Conservation (phyloP, 2,888 invertebrate genomes). For the Homarus gammarus region DNA sequence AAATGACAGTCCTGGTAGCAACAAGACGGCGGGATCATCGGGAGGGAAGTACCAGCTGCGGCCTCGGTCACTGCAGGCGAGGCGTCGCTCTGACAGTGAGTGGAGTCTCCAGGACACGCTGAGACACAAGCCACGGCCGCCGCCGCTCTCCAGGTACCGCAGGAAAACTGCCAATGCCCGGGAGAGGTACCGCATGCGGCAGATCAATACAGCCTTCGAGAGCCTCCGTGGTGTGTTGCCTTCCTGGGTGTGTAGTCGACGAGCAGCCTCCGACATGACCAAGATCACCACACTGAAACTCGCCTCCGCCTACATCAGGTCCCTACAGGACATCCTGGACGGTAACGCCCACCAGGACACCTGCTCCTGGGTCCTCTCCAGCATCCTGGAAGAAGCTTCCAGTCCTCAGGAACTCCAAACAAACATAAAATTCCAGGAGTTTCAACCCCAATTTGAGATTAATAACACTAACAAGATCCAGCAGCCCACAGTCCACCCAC, state of each 20-base stretch:
- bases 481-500: neutral
- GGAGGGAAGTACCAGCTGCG: conserved; percentile 57
- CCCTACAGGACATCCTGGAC: conserved; percentile 60
- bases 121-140: conserved; percentile 53
- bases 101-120: conserved; percentile 50
- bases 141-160: conserved; percentile 61
- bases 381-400: conserved; percentile 41
- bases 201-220: conserved; percentile 66
- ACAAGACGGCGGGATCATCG: neutral
- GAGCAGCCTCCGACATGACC: conserved; percentile 60
- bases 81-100: conserved; percentile 50
- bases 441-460: neutral
- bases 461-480: conserved; percentile 18
- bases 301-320: conserved; percentile 63
- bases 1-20: conserved; percentile 13
- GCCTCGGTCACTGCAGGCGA: conserved; percentile 44
- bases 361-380: conserved; percentile 57
- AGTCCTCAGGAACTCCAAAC: neutral
- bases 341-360: too few species aligned
- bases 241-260: conserved; percentile 60
- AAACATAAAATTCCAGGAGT: neutral
- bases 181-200: conserved; percentile 64
- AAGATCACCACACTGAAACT: conserved; percentile 58
- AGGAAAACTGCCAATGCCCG: conserved; percentile 63
- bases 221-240: conserved; percentile 59